Evolutionary conservation across 2,113 vertebrate genomes (phyloP).

Genomic region (Ceyx cyanopectus): DNA sequence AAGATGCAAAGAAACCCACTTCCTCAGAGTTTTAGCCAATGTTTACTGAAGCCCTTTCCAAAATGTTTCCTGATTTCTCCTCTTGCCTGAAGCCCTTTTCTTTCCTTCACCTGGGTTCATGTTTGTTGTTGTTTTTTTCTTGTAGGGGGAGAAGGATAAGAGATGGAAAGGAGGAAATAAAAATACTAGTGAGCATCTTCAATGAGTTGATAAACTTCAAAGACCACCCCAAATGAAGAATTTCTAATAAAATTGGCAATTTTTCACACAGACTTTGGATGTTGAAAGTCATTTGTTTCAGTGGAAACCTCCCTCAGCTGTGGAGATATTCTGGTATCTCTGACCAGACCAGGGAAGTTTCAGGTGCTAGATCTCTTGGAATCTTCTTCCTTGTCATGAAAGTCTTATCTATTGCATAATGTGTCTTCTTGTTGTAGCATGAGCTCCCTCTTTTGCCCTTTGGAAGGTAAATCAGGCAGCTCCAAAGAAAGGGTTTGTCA

Average conservation of each 20-base stretch:
- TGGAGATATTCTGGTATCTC: neutral
- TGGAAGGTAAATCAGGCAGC: conserved; percentile 50
- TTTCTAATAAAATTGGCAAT: neutral
- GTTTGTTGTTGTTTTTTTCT: neutral
- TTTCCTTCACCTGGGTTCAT: neutral
- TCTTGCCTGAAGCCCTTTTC: conserved; percentile 23
- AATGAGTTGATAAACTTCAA: neutral
- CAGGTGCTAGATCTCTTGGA: neutral
- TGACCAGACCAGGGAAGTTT: neutral
- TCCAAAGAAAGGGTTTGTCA: neutral
- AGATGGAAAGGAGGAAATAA: neutral
- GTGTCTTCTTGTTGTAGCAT: conserved; percentile 10
- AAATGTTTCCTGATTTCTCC: conserved; percentile 7
- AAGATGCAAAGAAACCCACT: neutral
- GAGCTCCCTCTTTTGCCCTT: conserved; percentile 61
- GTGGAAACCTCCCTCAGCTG: rapidly evolving
- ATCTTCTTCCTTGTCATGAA: neutral
- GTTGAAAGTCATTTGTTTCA: neutral
- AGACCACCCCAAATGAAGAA: neutral
- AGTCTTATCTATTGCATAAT: neutral
- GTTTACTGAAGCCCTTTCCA: neutral
- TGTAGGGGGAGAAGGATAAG: neutral
- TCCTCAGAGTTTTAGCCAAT: neutral
- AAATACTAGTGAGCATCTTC: neutral
- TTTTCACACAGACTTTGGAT: neutral